Base-by-base conservation (phyloP, 2,113 vertebrate genomes). In the Chaenocephalus aceratus region DNA sequence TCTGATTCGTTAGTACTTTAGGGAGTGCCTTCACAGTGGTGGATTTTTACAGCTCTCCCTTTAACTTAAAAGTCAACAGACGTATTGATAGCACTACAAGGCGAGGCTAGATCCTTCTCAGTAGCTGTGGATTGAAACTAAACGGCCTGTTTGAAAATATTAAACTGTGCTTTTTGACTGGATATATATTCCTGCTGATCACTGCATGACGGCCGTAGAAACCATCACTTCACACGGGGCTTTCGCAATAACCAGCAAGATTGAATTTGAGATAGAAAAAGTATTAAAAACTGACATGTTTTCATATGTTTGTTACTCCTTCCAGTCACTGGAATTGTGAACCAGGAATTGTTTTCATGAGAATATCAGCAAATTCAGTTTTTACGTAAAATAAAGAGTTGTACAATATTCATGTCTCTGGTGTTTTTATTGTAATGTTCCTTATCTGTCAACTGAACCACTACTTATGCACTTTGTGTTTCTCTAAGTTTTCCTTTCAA, bases 341-440 rank as follows among this genome's bases (percentile, higher is more conserved):
- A 88, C 73, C 57, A 84, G 89, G 70, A 85, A 79, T 79, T 85
- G 76, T 87, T 92, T 89, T 90, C 79, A 86, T 90, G 79, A 86
- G 63, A 92, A 89, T 91, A 80, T 83, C 87, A 84, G 91, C 89
- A 93, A 90, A 83, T 79, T 88, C 92, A 92, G 82, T 95, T 97
- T 97, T 96, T 95, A 94, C 95, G 94, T 94, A 90, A 93, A 97
- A 98, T 97, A 97, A 98, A 97, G 88, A 89, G 93, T 95, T 93
- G 89, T 96, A 96, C 79, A 92, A 92, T 95, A 88, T 69, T 1
- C 6, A 13, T 52, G 64, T 70, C 3, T 73, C 30, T 15, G 30
- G 2, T 63, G 5, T 66, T 64, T 78, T 60, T 65, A 64, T 57
- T 59, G n/a, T n/a, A n/a, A n/a, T n/a, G n/a, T n/a, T n/a, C n/a